These are phyloP conservation scores for Lithobates pipiens DNA, from an alignment of 2,797 vertebrate genomes.

Conservation along the genomic window DNA sequence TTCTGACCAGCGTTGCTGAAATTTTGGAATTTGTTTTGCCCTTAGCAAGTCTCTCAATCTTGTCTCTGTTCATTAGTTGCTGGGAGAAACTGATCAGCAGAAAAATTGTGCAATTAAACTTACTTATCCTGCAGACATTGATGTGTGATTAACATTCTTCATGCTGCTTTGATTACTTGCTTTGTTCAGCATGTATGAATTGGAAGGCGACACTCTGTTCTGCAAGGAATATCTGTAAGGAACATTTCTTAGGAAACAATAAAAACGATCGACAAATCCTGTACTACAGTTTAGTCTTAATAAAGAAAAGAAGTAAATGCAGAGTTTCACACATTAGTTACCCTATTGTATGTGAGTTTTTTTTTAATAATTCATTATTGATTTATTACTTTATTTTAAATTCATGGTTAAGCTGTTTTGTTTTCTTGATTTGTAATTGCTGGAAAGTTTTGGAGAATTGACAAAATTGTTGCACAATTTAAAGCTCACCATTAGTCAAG, in stretches of 20 bases:
- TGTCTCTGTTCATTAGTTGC: constrained; percentile 65
- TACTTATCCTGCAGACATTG: constrained; percentile 60
- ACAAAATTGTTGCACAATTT: too few species aligned
- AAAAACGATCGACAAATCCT: not conserved
- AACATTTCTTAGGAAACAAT: not conserved
- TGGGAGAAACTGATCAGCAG: constrained; percentile 56
- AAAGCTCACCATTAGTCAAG: too few species aligned
- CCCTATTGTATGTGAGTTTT: too few species aligned
- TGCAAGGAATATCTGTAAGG: not conserved
- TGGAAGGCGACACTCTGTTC: not conserved
- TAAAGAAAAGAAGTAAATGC: too few species aligned
- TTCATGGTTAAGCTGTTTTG: too few species aligned
- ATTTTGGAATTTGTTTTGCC: constrained; percentile 62
- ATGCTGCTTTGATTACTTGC: constrained; percentile 60
- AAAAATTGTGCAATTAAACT: constrained; percentile 65
- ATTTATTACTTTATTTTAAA: too few species aligned
- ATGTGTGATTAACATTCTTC: constrained; percentile 65
- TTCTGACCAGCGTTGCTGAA: constrained; percentile 27
- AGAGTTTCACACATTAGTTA: too few species aligned
- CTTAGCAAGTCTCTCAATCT: constrained; percentile 61
- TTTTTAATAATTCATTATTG: too few species aligned
- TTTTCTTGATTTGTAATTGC: too few species aligned
- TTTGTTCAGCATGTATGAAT: constrained; percentile 52
- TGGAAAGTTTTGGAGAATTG: too few species aligned
- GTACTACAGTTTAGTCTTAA: not conserved